Evolutionary conservation across 2,888 invertebrate genomes (phyloP), one percentile per base, ranked within the genome.

Genomic region (Furcula furcula): DNA sequence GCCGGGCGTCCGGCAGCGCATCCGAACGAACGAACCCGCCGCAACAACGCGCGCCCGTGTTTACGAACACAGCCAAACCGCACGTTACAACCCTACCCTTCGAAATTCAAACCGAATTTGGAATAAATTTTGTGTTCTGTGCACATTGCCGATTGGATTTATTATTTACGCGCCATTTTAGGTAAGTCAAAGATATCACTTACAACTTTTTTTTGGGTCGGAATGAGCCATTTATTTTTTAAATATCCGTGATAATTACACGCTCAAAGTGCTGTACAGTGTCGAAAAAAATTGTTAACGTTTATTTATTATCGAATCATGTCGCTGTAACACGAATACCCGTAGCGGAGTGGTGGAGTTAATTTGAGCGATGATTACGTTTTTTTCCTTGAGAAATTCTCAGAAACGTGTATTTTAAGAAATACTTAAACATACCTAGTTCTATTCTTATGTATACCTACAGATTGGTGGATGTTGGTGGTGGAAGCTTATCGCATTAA

Each of bases 1-100:
- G 72, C 78, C 86, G 78, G 76, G 79, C 83, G 84, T 76, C 78
- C 79, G 79, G 80, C 85, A 77, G 79, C 80, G 71, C 69, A 66
- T 71, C 69, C 86, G 87, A 87, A 86, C 87, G 87, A 87, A 86
- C 86, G 87, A 86, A 72, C 74, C 27, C 28, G 62, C 67, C 55
- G 58, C 55, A 62, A 55, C 64, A 54, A 50, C 67, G 72, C 76
- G 78, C 81, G 76, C 71, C 69, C 74, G 83, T 78, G 80, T 83
- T 76, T 76, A 74, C 78, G 74, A 77, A 73, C 65, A 63, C 65
- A 63, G 66, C 65, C 63, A 57, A 49, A 59, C n/a, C 54, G 51
- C 47, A 23, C 53, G 59, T 65, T 65, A 57, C 57, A 51, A 52
- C 56, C 59, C 42, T 20, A 22, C 12, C 37, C 16, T 12, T 15